Base-by-base conservation (phyloP, 2,888 invertebrate species). In the Andrena fulva region DNA sequence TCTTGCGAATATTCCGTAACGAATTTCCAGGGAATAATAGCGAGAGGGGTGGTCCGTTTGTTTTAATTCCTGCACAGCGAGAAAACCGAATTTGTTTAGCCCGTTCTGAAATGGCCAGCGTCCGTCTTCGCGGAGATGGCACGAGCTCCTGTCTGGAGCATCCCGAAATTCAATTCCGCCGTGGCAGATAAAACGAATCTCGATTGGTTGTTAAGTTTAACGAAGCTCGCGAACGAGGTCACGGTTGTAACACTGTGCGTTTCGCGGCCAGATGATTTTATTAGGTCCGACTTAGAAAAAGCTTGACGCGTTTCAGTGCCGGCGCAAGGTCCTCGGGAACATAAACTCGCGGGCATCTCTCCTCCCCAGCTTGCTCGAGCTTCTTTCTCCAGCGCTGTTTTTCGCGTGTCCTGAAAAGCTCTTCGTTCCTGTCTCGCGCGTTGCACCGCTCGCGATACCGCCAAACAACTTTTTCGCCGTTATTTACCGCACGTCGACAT, bases 181-280 rank as follows among this genome's bases (percentile, higher is more conserved):
- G 2, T 16, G n/a, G 33, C n/a, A 54, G 60, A 77, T 50, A 52
- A 70, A 68, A 56, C 62, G 77, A 60, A 70, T 52, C 59, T 31
- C 76, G 64, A 80, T 74, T 54, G 60, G 27, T 54, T 62, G 31
- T 77, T 70, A 33, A 1, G 33, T 77, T 80, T 80, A 77, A 80
- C 48, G 77, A 77, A 68, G 27, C 56, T 29, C 33, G 35, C 52
- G 10, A 77, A 67, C 50, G 67, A 56, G 80, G 78, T 80, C 78
- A 77, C 42, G 63, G 72, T n/a, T 63, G 54, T 33, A 71, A 62
- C 48, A 35, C 67, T 42, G 64, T 60, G 68, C 77, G 56, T 75
- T 42, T 67, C 12, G 62, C 71, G 60, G 42, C 56, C 50, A 35
- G 31, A 68, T 31, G 68, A 75, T 75, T 75, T 59, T 59, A 48